Evolutionary conservation across 2,113 vertebrate species (phyloP).

Genomic region (Stigmatopora nigra): DNA sequence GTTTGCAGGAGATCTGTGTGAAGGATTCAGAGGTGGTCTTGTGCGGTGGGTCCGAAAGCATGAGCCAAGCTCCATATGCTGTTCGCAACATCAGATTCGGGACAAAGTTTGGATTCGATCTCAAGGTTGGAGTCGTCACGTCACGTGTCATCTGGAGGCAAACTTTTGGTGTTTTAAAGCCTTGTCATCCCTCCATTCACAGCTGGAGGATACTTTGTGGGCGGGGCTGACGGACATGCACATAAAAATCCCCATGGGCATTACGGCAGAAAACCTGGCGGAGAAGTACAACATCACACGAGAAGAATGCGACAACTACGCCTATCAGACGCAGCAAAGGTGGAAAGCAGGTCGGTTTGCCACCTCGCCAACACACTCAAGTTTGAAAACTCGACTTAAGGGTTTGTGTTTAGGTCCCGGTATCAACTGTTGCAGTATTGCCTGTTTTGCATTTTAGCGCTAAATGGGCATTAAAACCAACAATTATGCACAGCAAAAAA

Average conservation of each 20-base stretch:
- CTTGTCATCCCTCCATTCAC: background rate
- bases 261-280: slow-evolving; percentile 96
- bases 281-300: slow-evolving; percentile 79
- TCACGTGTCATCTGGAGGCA: background rate
- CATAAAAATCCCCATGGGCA: slow-evolving; percentile 81
- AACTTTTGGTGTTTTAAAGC: background rate
- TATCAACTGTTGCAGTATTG: too few species aligned
- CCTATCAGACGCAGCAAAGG: slow-evolving; percentile 81
- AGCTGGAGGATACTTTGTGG: slow-evolving; percentile 93
- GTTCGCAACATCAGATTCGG: slow-evolving; percentile 89
- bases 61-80: slow-evolving; percentile 87
- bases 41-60: slow-evolving; percentile 87
- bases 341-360: slow-evolving; percentile 82
- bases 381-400: too few species aligned
- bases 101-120: slow-evolving; percentile 81
- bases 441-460: too few species aligned
- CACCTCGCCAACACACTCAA: background rate
- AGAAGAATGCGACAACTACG: slow-evolving; percentile 83
- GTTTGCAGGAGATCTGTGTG: slow-evolving; percentile 83
- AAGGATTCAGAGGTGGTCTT: slow-evolving; percentile 88
- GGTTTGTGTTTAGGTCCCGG: too few species aligned
- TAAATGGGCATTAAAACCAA: too few species aligned
- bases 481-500: too few species aligned
- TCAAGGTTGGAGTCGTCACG: slow-evolving; percentile 72
- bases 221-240: slow-evolving; percentile 79